Base-by-base conservation (phyloP, 2,888 invertebrate species). In the Neelides folsomi region DNA sequence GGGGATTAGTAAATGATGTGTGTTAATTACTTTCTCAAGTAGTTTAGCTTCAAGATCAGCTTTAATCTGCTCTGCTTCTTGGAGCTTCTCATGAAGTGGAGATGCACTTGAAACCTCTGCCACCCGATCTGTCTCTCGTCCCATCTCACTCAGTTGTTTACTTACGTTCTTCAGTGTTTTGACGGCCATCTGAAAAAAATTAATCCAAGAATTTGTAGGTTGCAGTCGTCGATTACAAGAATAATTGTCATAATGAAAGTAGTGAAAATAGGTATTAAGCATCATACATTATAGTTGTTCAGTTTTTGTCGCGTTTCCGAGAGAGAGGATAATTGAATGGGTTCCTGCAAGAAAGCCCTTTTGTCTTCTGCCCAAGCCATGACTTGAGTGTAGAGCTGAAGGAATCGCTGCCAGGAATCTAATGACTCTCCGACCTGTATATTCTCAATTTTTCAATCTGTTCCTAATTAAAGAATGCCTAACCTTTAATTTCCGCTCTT, bases 71-170 rank as follows among this genome's bases (percentile, higher is more conserved):
- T 93, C 92, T 13, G 86, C 86, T 68, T 85, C 81, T 66, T 86
- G 82, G 66, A 93, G 77, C 70, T 87, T 85, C 53, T 83, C 81
- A 53, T 86, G 85, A 62, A 93, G 76, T 69, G 88, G 84, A 49
- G 86, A 88, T 39, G 86, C 83, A 69, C 80, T 85, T 35, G 89
- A 87, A 3, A 85, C 81, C 66, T 83, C 82, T 63, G 82, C 80
- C 60, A 92, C 87, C 53, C 80, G 77, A 67, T 88, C 88, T 68
- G 92, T 75, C 72, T 90, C 89, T 70, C 85, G 87, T 47, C 83
- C 81, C 90, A 92, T 92, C 70, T 92, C 90, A 66, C 84, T 83
- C 68, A 90, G 74, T 70, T 87, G 84, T 72, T 88, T 88, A 61
- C 82, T 81, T 68, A 85, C 84, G 67, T 82, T 80, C 72, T 88